These are phyloP conservation scores for Ametastegia equiseti DNA, from an alignment of 2,888 invertebrate species.

Conservation along the genomic window DNA sequence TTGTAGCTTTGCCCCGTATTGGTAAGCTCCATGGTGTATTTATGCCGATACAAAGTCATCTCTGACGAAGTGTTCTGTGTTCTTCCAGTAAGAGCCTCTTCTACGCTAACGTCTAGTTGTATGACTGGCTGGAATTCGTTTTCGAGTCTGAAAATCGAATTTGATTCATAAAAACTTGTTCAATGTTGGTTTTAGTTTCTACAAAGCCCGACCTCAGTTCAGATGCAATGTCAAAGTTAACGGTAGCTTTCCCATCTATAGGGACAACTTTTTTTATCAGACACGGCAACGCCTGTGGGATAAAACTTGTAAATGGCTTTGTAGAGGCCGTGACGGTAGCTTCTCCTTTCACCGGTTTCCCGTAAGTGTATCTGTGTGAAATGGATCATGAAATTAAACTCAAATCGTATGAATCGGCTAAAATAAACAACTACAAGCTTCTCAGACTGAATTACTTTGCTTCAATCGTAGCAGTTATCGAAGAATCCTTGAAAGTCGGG, in stretches of 20 bases:
- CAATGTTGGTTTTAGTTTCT: neutral
- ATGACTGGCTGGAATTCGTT: slow-evolving; percentile 90
- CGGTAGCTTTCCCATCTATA: slow-evolving; percentile 87
- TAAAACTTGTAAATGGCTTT: slow-evolving; percentile 87
- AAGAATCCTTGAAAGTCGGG: slow-evolving; percentile 88
- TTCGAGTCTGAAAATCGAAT: slow-evolving; percentile 78
- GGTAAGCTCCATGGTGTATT: slow-evolving; percentile 86
- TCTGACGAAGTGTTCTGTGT: slow-evolving; percentile 88
- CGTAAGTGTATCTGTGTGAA: slow-evolving; percentile 87
- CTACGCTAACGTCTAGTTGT: slow-evolving; percentile 91
- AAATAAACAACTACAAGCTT: no score
- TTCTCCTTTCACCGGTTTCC: slow-evolving; percentile 91
- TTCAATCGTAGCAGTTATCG: slow-evolving; percentile 85
- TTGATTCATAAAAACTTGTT: no score
- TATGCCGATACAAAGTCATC: slow-evolving; percentile 86
- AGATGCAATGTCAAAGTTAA: no score
- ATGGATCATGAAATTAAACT: no score
- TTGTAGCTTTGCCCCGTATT: slow-evolving; percentile 92
- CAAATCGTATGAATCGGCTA: no score
- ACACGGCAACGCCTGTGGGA: slow-evolving; percentile 85
- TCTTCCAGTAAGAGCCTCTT: slow-evolving; percentile 92
- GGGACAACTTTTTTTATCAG: slow-evolving; percentile 79
- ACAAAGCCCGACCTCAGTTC: slow-evolving; percentile 76
- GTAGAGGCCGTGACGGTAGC: slow-evolving; percentile 91
- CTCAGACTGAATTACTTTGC: slow-evolving; percentile 76